Evolutionary conservation across 1,140 invertebrate species (phyloP).

Genomic region (Pseudomyrmex flavicornis): DNA sequence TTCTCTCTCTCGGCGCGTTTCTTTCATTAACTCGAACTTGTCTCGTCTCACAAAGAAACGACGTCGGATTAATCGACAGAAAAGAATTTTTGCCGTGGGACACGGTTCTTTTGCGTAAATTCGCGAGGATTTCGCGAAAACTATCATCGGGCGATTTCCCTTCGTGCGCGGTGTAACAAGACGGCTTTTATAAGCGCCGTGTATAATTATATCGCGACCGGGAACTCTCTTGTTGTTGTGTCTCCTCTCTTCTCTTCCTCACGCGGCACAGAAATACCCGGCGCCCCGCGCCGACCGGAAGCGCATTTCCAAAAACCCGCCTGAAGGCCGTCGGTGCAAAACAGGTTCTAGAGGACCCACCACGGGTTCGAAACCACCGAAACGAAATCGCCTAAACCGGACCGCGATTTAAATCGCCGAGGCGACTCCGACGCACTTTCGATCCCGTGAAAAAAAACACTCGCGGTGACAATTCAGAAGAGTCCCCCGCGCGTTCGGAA

Average conservation of each 20-base stretch:
- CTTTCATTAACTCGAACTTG: background rate
- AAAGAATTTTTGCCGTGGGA: too few species aligned
- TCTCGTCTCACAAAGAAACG: too few species aligned
- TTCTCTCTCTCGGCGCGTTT: background rate
- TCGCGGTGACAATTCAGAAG: background rate
- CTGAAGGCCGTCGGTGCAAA: constrained; percentile 51
- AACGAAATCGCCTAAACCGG: constrained; percentile 42
- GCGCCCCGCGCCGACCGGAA: constrained; percentile 41
- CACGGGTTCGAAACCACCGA: background rate
- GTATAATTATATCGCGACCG: constrained; percentile 18
- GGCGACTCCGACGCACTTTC: background rate
- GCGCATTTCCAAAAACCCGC: constrained; percentile 58
- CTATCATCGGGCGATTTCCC: background rate
- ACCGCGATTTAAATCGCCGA: constrained; percentile 51
- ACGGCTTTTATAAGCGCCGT: background rate
- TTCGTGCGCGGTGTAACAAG: constrained; percentile 1
- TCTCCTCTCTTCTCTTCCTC: background rate
- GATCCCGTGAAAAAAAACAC: background rate
- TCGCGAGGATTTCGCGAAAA: too few species aligned
- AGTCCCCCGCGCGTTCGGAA: too few species aligned
- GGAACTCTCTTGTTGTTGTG: constrained; percentile 8
- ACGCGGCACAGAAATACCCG: constrained; percentile 37
- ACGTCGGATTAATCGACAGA: too few species aligned
- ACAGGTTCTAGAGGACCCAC: constrained; percentile 36
- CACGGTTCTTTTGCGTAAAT: too few species aligned